Conservation (phyloP, 2,797 vertebrate species). For the Chiroxiphia lanceolata region DNA sequence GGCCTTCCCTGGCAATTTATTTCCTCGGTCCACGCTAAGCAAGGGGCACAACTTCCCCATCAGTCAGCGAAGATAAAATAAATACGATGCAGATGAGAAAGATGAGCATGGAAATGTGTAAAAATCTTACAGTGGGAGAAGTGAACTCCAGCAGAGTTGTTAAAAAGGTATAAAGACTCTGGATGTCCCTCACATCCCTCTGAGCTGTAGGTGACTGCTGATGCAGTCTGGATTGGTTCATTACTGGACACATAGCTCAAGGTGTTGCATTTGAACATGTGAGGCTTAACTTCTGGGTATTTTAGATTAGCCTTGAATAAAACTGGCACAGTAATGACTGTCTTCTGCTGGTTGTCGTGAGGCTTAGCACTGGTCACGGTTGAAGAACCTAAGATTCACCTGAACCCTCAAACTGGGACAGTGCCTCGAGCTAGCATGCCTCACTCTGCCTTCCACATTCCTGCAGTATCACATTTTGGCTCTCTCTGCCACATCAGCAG, state of each 20-base stretch:
- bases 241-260: neutral
- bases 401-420: neutral
- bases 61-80: neutral
- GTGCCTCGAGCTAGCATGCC: neutral
- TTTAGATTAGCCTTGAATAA: neutral
- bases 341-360: neutral
- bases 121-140: neutral
- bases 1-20: neutral
- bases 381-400: neutral
- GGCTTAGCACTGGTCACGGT: neutral
- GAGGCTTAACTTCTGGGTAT: neutral
- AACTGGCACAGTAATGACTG: neutral
- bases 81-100: neutral
- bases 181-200: neutral
- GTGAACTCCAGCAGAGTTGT: neutral
- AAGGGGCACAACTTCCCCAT: neutral
- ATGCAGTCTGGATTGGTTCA: neutral
- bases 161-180: neutral
- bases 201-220: neutral
- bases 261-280: neutral
- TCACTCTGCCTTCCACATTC: neutral
- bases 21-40: neutral
- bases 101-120: neutral
- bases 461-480: neutral
- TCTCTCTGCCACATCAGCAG: neutral